Base-by-base conservation (phyloP, 2,888 invertebrate genomes). In the Aleiodes alternator region DNA sequence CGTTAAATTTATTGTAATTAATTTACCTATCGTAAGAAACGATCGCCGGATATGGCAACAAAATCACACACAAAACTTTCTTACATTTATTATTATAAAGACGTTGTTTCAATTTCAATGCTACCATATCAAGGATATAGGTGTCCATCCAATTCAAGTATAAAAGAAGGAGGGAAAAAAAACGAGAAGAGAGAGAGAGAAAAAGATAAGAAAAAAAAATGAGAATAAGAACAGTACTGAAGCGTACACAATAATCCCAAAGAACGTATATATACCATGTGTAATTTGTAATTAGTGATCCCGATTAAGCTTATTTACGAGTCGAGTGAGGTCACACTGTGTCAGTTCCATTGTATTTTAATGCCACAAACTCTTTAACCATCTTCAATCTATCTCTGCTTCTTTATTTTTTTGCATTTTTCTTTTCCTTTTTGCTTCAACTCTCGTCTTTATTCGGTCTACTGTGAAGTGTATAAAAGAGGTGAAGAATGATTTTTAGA, bases 231-330 rank as follows among this genome's bases (percentile, higher is more conserved):
- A 64, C 64, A 64, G 48, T 64, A 23, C 64, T 64, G 23, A 8
- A 43, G 14, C 70, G 69, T 77, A 74, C 76, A 68, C 64, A 64
- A 23, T 64, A 64, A 43, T 64, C 48, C 68, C 31, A 82, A 81
- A 83, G 81, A 82, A 81, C 73, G 78, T 48, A 23, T 23, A 23
- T 23, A 23, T 23, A 68, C 76, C 76, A 73, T 77, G 80, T 83
- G 86, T 85, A 86, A 88, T 88, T 87, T 87, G 87, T 88, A 89
- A 89, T 89, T 89, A 89, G 88, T 86, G 85, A 88, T 88, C 86
- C 86, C 87, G 89, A 89, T 88, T 89, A 89, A 87, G 85, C 85
- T 88, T 87, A 88, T 89, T 88, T 89, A 88, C 85, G 88, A 88
- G 86, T 84, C 81, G 78, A 80, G 84, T 79, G 84, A 83, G 84